Percentiles rank a stretch among this genome's conserved stretches.
Evolutionary conservation across 1,140 invertebrate genomes (phyloP).

Genomic region (Drosophila sechellia): DNA sequence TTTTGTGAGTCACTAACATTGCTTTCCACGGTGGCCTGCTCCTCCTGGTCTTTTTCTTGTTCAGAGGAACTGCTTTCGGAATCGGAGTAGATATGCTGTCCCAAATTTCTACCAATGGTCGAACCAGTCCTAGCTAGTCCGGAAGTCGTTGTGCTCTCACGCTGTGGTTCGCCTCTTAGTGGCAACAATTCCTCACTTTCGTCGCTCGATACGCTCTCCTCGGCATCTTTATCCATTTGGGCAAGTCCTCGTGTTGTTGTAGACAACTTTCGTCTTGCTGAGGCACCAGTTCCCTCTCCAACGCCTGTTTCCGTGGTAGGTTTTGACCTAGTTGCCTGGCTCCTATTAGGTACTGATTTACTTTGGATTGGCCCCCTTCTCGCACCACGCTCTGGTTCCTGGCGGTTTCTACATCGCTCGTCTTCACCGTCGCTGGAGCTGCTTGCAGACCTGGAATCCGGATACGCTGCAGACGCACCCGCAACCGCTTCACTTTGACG

Average conservation of each 20-base stretch:
- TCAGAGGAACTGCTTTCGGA: constrained; percentile 61
- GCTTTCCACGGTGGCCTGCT: constrained; percentile 85
- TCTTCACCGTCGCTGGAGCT: constrained; percentile 78
- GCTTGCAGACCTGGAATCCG: constrained; percentile 84
- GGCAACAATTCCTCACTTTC: constrained; percentile 92
- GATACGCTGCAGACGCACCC: constrained; percentile 58
- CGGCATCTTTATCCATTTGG: constrained; percentile 88
- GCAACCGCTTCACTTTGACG: constrained; percentile 74
- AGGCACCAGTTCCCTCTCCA: constrained; percentile 13
- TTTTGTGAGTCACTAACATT: constrained; percentile 88
- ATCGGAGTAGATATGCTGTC: constrained; percentile 78
- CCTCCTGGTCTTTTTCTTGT: constrained; percentile 43
- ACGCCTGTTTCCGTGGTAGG: constrained; percentile 33
- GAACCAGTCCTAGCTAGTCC: constrained; percentile 86
- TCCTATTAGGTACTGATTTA: constrained; percentile 77
- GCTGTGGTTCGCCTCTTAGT: constrained; percentile 58
- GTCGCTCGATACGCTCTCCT: constrained; percentile 87
- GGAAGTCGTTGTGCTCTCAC: constrained; percentile 51
- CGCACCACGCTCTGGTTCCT: constrained; percentile 13
- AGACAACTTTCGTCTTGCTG: constrained; percentile 47
- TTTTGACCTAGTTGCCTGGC: constrained; percentile 73
- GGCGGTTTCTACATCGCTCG: constrained; percentile 19
- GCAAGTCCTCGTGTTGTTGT: constrained; percentile 69
- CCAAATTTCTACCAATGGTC: constrained; percentile 44
- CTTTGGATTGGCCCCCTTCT: constrained; percentile 29